Conservation (phyloP, 2,797 vertebrate species). For the Enteromius viviparus region DNA sequence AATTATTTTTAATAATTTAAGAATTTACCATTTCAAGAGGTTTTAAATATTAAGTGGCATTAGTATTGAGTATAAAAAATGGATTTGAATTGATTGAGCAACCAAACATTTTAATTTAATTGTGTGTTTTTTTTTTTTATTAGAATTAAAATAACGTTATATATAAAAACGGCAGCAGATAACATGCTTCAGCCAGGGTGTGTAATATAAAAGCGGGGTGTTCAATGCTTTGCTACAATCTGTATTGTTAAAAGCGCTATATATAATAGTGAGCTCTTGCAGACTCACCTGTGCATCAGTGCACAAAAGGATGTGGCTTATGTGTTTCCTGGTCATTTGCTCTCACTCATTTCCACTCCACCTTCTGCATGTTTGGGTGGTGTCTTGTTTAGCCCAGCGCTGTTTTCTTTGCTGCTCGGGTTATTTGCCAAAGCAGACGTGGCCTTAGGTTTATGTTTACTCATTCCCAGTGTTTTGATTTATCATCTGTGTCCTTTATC, state of each 20-base stretch:
- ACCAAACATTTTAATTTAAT: background rate
- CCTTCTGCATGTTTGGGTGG: background rate
- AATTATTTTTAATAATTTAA: background rate
- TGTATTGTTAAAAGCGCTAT: too few species aligned
- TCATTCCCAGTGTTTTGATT: conserved; percentile 23
- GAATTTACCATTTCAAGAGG: background rate
- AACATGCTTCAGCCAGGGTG: background rate
- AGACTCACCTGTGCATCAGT: background rate
- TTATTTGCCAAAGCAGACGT: conserved; percentile 16
- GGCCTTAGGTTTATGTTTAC: conserved; percentile 1
- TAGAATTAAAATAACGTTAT: background rate
- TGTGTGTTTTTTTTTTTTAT: background rate
- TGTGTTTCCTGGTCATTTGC: conserved; percentile 8
- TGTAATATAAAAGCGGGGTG: background rate
- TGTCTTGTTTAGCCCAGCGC: background rate
- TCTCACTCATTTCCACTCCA: background rate
- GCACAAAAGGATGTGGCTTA: conserved; percentile 11
- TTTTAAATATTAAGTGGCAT: background rate
- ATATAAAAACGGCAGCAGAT: background rate
- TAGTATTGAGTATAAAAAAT: background rate
- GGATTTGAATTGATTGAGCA: background rate
- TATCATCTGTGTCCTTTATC: conserved; percentile 28
- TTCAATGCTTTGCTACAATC: too few species aligned
- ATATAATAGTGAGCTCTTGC: background rate
- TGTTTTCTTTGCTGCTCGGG: background rate